Percentiles rank a stretch among this genome's conserved stretches.
Conservation (phyloP, 2,113 vertebrate genomes). For the Conger conger region DNA sequence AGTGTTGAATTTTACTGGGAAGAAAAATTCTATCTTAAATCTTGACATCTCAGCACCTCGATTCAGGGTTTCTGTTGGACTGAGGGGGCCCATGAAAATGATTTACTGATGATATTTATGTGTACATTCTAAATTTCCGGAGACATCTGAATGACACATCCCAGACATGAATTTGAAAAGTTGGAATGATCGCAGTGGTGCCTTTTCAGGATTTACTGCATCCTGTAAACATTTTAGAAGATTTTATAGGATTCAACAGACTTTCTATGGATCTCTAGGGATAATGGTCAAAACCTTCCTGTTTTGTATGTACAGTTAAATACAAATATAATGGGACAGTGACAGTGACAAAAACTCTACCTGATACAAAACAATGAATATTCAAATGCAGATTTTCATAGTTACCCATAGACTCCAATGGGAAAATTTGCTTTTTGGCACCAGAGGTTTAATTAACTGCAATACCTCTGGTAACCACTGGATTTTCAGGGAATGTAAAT, state of each 20-base stretch:
- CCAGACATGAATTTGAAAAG: background rate
- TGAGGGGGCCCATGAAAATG: background rate
- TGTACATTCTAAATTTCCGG: background rate
- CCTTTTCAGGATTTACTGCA: background rate
- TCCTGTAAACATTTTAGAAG: background rate
- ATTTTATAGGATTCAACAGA: background rate
- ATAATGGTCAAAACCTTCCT: background rate
- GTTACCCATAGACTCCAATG: no score
- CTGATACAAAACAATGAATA: no score
- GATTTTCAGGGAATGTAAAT: no score
- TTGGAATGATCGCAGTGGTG: background rate
- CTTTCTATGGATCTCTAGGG: no score
- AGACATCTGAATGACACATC: background rate
- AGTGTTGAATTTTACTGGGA: constrained; percentile 6
- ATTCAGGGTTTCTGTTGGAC: background rate
- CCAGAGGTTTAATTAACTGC: no score
- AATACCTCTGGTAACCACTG: no score
- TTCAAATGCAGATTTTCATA: no score
- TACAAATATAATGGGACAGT: no score
- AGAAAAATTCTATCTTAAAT: constrained; percentile 1
- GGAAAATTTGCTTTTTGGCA: no score
- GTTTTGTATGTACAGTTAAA: no score
- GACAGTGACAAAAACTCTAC: no score
- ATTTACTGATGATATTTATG: background rate
- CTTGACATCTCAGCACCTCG: background rate